Percentiles rank a stretch among this genome's conserved stretches.
These are phyloP conservation scores for Apotomis betuletana DNA, from an alignment of 2,888 invertebrate species.

Conservation along the genomic window DNA sequence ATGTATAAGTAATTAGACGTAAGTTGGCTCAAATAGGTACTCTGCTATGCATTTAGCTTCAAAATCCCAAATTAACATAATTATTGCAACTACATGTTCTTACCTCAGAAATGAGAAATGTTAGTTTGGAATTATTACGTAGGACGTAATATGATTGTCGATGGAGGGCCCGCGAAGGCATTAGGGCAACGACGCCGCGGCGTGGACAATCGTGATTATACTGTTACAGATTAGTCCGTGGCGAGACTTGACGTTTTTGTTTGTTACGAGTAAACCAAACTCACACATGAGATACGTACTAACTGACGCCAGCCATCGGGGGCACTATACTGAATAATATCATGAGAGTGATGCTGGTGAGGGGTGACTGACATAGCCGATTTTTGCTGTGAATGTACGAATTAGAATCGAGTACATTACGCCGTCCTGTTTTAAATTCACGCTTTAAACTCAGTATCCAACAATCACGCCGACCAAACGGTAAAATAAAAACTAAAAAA, in stretches of 20 bases:
- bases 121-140: neutral
- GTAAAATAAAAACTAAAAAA: too few relatives aligned
- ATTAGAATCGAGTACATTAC: too few relatives aligned
- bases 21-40: conserved; percentile 3
- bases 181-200: neutral
- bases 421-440: too few relatives aligned
- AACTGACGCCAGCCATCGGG: neutral
- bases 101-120: neutral
- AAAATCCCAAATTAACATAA: neutral
- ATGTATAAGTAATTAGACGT: conserved; percentile 11
- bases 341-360: too few relatives aligned
- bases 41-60: conserved; percentile 1
- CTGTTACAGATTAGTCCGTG: conserved; percentile 21
- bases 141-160: neutral
- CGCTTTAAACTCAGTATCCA: too few relatives aligned
- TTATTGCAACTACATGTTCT: neutral
- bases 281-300: neutral
- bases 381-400: too few relatives aligned
- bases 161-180: neutral
- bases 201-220: conserved; percentile 21
- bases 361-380: too few relatives aligned
- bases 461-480: too few relatives aligned
- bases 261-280: neutral
- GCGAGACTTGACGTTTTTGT: conserved; percentile 23
- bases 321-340: neutral